Percentiles rank a stretch among this genome's conserved stretches.
Conservation (phyloP, 2,888 invertebrate genomes). For the Nipponacmea schrenckii region DNA sequence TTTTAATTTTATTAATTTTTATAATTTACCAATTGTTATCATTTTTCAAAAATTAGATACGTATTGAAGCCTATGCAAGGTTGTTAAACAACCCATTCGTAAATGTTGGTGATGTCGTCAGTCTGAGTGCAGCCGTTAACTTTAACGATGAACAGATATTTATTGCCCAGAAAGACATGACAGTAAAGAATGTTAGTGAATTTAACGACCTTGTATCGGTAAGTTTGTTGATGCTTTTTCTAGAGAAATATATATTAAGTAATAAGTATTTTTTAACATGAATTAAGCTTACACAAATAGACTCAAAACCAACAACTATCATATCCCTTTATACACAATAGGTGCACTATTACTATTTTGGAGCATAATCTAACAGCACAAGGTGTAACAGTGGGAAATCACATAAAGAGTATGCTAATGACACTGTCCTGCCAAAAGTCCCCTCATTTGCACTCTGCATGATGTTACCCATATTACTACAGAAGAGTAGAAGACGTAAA, state of each 20-base stretch:
- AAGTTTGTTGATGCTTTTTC: constrained; percentile 18
- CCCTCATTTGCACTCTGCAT: not conserved
- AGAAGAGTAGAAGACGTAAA: too few relatives aligned
- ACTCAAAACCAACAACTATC: not conserved
- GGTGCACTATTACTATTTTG: not conserved
- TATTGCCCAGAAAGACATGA: constrained; percentile 31
- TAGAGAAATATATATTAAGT: not conserved
- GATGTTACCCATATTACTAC: not conserved
- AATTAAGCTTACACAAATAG: not conserved
- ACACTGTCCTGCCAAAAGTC: not conserved
- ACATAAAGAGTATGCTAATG: too few relatives aligned
- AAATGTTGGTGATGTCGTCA: constrained; percentile 30
- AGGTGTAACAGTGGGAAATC: too few relatives aligned
- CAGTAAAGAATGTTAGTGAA: constrained; percentile 32
- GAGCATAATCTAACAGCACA: too few relatives aligned
- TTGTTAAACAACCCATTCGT: constrained; percentile 36
- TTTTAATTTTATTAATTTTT: too few relatives aligned
- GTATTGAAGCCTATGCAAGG: constrained; percentile 41
- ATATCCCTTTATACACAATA: not conserved
- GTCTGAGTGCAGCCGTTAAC: constrained; percentile 34
- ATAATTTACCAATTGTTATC: too few relatives aligned
- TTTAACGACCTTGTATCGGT: constrained; percentile 40
- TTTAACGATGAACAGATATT: constrained; percentile 35
- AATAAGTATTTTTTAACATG: not conserved
- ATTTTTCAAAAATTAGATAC: too few relatives aligned